These are phyloP conservation scores for Sparidentex hasta DNA, from an alignment of 2,797 vertebrate species.

Conservation along the genomic window DNA sequence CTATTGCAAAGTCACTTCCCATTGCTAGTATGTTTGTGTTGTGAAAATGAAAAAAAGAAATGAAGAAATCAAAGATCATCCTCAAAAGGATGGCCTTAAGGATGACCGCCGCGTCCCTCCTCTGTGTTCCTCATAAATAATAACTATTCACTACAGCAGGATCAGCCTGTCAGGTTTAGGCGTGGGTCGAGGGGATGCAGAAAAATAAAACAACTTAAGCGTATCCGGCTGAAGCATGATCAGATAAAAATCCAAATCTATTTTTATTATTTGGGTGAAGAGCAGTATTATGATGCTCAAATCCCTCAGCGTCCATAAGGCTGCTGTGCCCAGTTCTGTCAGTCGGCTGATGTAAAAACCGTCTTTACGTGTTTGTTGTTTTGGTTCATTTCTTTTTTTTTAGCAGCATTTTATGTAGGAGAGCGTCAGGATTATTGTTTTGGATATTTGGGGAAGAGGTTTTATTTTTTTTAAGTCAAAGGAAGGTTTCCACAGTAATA, in stretches of 20 bases:
- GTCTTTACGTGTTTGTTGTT: no score
- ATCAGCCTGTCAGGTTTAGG: not conserved
- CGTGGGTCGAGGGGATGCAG: not conserved
- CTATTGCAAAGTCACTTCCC: no score
- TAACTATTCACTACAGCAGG: no score
- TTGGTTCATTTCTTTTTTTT: not conserved
- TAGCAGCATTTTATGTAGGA: slow-evolving; percentile 2
- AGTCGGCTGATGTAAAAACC: not conserved
- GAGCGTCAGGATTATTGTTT: slow-evolving; percentile 2
- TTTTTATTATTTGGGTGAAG: not conserved
- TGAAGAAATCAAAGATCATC: no score
- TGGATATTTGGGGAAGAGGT: not conserved
- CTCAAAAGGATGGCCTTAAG: no score
- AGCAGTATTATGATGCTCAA: not conserved
- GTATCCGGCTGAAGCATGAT: not conserved
- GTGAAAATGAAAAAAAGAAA: no score
- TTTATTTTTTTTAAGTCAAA: not conserved
- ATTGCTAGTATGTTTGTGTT: no score
- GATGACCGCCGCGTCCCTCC: no score
- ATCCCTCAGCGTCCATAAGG: not conserved
- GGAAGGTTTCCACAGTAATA: not conserved
- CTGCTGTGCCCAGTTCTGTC: not conserved
- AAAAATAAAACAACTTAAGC: not conserved
- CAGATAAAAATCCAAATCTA: not conserved
- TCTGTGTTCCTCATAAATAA: no score